Evolutionary conservation across 1,140 invertebrate genomes (phyloP), one percentile per base, ranked within the genome.

Genomic region (Eurosta solidaginis): DNA sequence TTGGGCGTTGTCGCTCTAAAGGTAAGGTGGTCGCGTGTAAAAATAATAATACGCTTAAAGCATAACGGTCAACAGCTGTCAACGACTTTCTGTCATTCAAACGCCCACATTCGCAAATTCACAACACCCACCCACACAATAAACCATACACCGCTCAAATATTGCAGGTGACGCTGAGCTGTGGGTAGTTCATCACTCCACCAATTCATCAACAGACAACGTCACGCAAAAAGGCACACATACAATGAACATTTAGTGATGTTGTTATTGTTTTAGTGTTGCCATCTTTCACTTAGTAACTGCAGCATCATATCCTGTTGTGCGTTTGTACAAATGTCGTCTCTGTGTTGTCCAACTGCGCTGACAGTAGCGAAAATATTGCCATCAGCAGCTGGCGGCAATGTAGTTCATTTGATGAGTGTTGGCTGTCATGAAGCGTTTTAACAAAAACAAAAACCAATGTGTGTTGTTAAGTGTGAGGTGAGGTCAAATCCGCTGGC

Each of bases 291-390:
- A n/a, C n/a, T n/a, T 68, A 40, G 33, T 17, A 47, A 17, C 33
- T 40, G n/a, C 59, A 68, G 59, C 59, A 36, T 68, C 59, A 68
- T 68, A 68, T 68, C 59, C 59, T 68, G 59, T 68, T 68, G n/a
- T 40, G 59, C 59, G 59, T 68, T 68, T 68, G 59, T 68, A 17
- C 17, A n/a, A n/a, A n/a, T 68, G 33, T 6, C 33, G 50, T 54
- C 17, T n/a, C n/a, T n/a, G n/a, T n/a, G n/a, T n/a, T 36, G 33
- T 52, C 17, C 49, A 7, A 36, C 20, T 40, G 59, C 12, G 33
- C 29, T 68, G 59, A 68, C 59, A 68, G 33, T 68, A 36, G 59
- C 27, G 59, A 40, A 68, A 68, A 68, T 68, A 68, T 68, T 40
- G 40, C 27, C 27, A 36, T 36, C 59, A 68, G 59, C 59, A 68